Base-by-base conservation (phyloP, 1,140 invertebrate genomes). In the Achatina immaculata region DNA sequence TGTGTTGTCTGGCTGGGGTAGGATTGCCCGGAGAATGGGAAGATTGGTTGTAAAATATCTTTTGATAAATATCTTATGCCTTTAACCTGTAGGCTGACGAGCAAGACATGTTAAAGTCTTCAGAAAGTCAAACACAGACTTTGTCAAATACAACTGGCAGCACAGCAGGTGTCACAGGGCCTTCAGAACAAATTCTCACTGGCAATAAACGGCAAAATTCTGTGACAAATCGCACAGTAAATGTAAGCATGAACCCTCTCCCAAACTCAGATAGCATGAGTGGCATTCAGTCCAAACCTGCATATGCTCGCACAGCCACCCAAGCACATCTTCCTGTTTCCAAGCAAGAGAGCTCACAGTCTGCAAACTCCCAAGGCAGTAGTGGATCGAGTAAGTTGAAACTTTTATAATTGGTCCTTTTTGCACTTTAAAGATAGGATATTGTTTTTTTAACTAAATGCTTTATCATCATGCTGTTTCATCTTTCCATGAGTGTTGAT, bases 281-380 rank as follows among this genome's bases (percentile, higher is more conserved):
- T 79, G 36, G 48, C n/a, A 24, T 79, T 66, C 48, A 78, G 31
- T 34, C 81, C 72, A 73, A 80, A 7, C 82, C 83, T 14, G 68
- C 74, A 43, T 84, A 82, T 0, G 55, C 74, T 31, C 72, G 81
- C 38, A 34, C 16, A 28, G 43, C 38, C 21, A 72, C 78, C 38
- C 28, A 71, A 45, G 21, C 65, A 21, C 86, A 87, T 76, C 55
- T 81, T 14, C 74, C 81, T 9, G 43, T 86, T 55, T 80, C 66
- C 71, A 88, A 88, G 66, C 85, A 87, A 77, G 87, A 88, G 48
- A 88, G 87, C 58, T 75, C 79, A 21, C 81, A 83, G 42, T 88
- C 86, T 28, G 83, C 78, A 43, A 77, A 48, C 71, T 84, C 83
- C 58, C 81, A 83, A 42, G 69, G 69, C 43, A 87, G 85, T 79